Evolutionary conservation across 2,797 vertebrate genomes (phyloP).

Genomic region (Rhadinocentrus ornatus): DNA sequence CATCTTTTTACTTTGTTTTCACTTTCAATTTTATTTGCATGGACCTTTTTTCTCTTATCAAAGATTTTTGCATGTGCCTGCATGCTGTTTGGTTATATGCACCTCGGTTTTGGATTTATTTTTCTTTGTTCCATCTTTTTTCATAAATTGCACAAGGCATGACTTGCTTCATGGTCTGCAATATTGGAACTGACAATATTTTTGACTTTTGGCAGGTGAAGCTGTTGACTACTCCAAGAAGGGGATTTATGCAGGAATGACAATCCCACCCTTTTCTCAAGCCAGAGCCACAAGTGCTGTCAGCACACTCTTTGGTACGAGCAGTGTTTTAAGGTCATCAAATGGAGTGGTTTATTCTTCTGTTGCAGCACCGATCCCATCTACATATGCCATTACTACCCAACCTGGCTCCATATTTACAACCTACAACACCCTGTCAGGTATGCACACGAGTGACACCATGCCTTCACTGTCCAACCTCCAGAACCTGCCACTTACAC

Average conservation of each 20-base stretch:
- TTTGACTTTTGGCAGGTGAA: constrained; percentile 98
- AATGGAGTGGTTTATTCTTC: constrained; percentile 99
- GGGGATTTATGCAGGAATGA: constrained; percentile 89
- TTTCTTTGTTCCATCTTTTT: constrained; percentile 78
- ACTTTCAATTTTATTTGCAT: constrained; percentile 78
- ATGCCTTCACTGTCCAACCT: constrained; percentile 90
- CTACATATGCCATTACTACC: constrained; percentile 97
- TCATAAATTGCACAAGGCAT: constrained; percentile 80
- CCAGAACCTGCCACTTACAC: constrained; percentile 89
- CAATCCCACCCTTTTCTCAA: constrained; percentile 95
- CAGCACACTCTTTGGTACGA: constrained; percentile 87
- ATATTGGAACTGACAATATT: constrained; percentile 86
- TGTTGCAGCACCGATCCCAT: constrained; percentile 93
- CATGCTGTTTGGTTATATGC: constrained; percentile 85
- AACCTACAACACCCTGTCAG: constrained; percentile 88
- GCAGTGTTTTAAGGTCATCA: constrained; percentile 93
- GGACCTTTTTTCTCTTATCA: constrained; percentile 66
- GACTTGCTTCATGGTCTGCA: constrained; percentile 76
- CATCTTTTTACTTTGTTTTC: constrained; percentile 44
- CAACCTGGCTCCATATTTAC: constrained; percentile 99
- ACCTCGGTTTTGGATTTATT: constrained; percentile 74
- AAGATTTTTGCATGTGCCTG: constrained; percentile 88
- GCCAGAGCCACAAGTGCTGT: constrained; percentile 87
- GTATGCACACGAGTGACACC: constrained; percentile 89
- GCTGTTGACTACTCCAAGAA: constrained; percentile 99